phyloP scores from a whole-genome alignment of 2,888 invertebrate genomes.

The Phrixothrix hirtus region DNA sequence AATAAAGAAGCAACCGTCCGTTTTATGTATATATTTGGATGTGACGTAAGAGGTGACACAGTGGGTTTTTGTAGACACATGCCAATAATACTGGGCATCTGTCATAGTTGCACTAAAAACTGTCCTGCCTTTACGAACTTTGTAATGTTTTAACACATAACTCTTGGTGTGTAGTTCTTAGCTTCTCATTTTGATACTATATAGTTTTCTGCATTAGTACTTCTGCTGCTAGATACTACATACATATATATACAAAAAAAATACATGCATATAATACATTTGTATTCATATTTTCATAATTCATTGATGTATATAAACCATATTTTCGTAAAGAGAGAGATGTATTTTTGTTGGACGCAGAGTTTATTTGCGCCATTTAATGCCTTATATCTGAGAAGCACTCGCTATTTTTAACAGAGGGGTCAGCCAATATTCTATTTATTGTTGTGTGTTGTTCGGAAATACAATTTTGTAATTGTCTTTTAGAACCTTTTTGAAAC shows the following conservation, averaged over 20 bases:
- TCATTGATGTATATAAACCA: conserved; percentile 52
- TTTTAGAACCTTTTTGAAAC: no score
- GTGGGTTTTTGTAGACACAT: conserved; percentile 43
- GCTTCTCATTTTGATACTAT: conserved; percentile 56
- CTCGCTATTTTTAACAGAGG: conserved; percentile 46
- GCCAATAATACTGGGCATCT: conserved; percentile 45
- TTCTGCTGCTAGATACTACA: conserved; percentile 32
- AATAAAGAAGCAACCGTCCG: conserved; percentile 52
- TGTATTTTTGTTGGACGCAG: conserved; percentile 52
- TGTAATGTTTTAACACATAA: conserved; percentile 35
- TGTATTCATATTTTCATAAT: conserved; percentile 43
- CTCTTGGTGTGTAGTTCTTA: conserved; percentile 54
- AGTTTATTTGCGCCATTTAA: conserved; percentile 48
- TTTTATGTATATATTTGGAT: conserved; percentile 42
- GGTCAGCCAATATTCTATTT: conserved; percentile 27
- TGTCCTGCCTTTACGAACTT: conserved; percentile 51
- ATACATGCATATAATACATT: conserved; percentile 39
- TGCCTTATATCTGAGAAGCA: conserved; percentile 49
- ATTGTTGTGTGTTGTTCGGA: conserved; percentile 3
- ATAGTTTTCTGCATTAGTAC: conserved; percentile 48
- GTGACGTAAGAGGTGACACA: conserved; percentile 43
- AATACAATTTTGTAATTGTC: conserved; percentile 1
- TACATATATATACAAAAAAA: conserved; percentile 26
- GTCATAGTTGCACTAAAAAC: conserved; percentile 50
- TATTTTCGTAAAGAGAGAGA: conserved; percentile 55